Conservation (phyloP, 2,888 invertebrate genomes). For the Luperina nickerlii region DNA sequence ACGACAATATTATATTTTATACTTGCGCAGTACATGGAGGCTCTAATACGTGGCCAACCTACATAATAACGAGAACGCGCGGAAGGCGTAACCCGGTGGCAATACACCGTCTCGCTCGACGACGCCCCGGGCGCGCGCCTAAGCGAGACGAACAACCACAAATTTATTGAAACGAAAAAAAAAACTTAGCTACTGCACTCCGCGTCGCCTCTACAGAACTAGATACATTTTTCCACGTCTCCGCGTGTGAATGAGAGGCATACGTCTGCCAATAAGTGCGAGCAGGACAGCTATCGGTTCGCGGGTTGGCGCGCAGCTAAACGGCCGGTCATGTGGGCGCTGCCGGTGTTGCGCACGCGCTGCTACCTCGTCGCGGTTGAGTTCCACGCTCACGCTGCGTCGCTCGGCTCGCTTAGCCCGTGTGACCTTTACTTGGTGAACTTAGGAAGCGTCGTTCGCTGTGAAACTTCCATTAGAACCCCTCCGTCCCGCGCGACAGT, state of each 20-base stretch:
- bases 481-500: slow-evolving; percentile 83
- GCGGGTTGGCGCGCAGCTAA: slow-evolving; percentile 81
- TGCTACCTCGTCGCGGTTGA: slow-evolving; percentile 87
- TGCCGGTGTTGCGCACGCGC: slow-evolving; percentile 90
- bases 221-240: slow-evolving; percentile 90
- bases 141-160: slow-evolving; percentile 89
- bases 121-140: slow-evolving; percentile 87
- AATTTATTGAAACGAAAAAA: slow-evolving; percentile 90
- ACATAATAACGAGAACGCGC: slow-evolving; percentile 89
- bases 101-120: slow-evolving; percentile 85
- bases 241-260: slow-evolving; percentile 78
- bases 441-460: slow-evolving; percentile 89
- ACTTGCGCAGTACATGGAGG: slow-evolving; percentile 86
- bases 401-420: slow-evolving; percentile 88
- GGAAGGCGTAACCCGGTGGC: slow-evolving; percentile 91
- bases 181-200: slow-evolving; percentile 89
- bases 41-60: slow-evolving; percentile 89
- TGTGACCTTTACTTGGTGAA: slow-evolving; percentile 90
- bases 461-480: slow-evolving; percentile 88
- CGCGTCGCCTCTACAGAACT: slow-evolving; percentile 90
- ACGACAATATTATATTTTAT: slow-evolving; percentile 88
- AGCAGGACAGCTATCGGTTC: slow-evolving; percentile 77
- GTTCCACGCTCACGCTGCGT: slow-evolving; percentile 88
- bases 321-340: slow-evolving; percentile 89
- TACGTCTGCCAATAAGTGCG: slow-evolving; percentile 61